phyloP scores from a whole-genome alignment of 2,888 invertebrate species.

The Axea sp. region DNA sequence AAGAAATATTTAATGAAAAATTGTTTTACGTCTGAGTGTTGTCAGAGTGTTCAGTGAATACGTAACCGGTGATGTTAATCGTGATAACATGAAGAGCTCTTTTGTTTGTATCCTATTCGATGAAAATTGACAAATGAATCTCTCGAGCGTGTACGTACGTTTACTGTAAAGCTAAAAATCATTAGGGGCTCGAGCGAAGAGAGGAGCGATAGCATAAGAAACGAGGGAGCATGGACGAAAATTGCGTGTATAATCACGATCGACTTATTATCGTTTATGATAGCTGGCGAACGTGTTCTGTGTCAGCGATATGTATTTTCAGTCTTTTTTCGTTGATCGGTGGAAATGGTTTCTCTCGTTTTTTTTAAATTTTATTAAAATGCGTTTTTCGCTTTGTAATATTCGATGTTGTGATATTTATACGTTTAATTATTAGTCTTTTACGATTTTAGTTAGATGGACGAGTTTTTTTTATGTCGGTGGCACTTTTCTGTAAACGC shows the following conservation, averaged over 20 bases:
- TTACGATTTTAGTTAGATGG: no score
- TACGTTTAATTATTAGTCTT: no score
- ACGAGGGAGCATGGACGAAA: constrained; percentile 46
- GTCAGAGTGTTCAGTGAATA: constrained; percentile 18
- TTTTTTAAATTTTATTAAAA: constrained; percentile 1
- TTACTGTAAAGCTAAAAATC: constrained; percentile 54
- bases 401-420: no score
- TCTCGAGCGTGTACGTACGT: constrained; percentile 27
- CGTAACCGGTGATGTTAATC: constrained; percentile 28
- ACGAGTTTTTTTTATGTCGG: no score
- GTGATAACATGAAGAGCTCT: constrained; percentile 39
- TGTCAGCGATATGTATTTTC: constrained; percentile 44
- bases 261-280: constrained; percentile 59
- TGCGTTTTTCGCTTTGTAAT: no score
- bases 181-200: constrained; percentile 38
- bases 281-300: constrained; percentile 49
- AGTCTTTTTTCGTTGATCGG: constrained; percentile 1
- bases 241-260: constrained; percentile 63
- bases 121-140: constrained; percentile 54
- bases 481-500: no score
- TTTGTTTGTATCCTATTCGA: constrained; percentile 51
- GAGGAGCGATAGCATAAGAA: constrained; percentile 47
- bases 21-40: constrained; percentile 5
- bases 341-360: background rate
- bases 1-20: no score